Evolutionary conservation across 1,140 invertebrate species (phyloP), one percentile per base, ranked within the genome.

Genomic region (Calycopis cecrops): DNA sequence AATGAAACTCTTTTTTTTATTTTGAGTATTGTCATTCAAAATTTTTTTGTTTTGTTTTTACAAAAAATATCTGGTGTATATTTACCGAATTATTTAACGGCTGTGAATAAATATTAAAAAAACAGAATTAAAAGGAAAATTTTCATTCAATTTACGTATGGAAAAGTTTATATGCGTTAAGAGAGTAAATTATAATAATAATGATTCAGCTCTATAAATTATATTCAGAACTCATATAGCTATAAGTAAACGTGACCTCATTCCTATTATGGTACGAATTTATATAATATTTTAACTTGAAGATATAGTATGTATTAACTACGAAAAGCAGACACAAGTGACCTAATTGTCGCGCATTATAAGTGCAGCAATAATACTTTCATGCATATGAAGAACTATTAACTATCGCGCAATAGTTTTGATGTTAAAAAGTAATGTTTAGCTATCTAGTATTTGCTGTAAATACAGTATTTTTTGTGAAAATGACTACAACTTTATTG

Each of bases 311-410:
- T 44, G 28, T 53, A 53, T 18, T 35, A 50, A 14, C 52, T 49
- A 66, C 66, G 66, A 70, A 76, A 74, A 68, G 67, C 28, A 64
- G 65, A 65, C 57, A 65, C 63, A 66, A 61, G 44, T 74, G 78
- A 76, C 78, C 78, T 69, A 77, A 67, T 77, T 83, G 76, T 60
- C 70, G 66, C 67, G 69, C 71, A 76, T 71, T 76, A 71, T 67
- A 65, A 73, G 63, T 76, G 76, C 73, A 73, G 63, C 74, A 79
- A 80, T 75, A 81, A 76, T 75, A 83, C 73, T 80, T 79, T 82
- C 73, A 77, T 79, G 72, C 63, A 78, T 65, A 75, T 59, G 62
- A 70, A 60, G 11, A 9, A 48, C 10, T 21, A 11, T 35, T 12
- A 44, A 11, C 35, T 35, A 11, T 10, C 40, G 16, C 18, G 21